Evolutionary conservation across 2,797 vertebrate species (phyloP).

Genomic region (Amblyopsis hoosieri): DNA sequence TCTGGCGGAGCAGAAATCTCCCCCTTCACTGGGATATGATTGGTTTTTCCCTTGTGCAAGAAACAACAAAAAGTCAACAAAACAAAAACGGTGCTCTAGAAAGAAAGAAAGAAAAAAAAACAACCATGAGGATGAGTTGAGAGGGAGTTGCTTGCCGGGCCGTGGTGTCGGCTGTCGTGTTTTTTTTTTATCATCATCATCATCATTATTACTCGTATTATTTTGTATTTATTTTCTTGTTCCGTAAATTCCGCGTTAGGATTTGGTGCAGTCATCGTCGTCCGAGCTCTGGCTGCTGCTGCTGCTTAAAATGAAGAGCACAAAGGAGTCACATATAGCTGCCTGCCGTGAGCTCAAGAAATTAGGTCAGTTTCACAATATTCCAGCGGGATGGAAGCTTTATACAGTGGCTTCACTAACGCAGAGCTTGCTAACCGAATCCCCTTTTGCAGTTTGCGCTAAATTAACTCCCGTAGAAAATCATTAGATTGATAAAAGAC

Average conservation of each 20-base stretch:
- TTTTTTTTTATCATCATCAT: background rate
- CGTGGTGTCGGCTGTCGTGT: conserved; percentile 67
- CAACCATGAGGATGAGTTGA: conserved; percentile 48
- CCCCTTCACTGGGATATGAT: conserved; percentile 87
- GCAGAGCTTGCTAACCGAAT: conserved; percentile 14
- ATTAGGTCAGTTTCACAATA: conserved; percentile 77
- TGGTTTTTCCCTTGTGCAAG: conserved; percentile 95
- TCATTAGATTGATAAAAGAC: conserved; percentile 44
- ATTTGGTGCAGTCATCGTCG: conserved; percentile 84
- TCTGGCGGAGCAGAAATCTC: conserved; percentile 78
- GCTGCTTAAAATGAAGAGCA: conserved; percentile 76
- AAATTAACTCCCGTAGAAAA: conserved; percentile 42
- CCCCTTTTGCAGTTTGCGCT: background rate
- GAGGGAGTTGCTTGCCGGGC: conserved; percentile 68
- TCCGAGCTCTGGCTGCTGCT: conserved; percentile 97
- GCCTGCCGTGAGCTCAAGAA: conserved; percentile 66
- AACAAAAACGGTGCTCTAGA: conserved; percentile 75
- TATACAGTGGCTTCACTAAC: conserved; percentile 53
- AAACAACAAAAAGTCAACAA: conserved; percentile 73
- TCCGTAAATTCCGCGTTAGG: conserved; percentile 82
- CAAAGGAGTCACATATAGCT: conserved; percentile 65
- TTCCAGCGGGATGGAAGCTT: conserved; percentile 62
- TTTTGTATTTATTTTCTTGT: conserved; percentile 52
- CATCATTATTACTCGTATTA: conserved; percentile 2
- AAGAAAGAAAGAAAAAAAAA: conserved; percentile 65